phyloP scores from a whole-genome alignment of 1,140 invertebrate genomes.

The Drosophila kepulauana region DNA sequence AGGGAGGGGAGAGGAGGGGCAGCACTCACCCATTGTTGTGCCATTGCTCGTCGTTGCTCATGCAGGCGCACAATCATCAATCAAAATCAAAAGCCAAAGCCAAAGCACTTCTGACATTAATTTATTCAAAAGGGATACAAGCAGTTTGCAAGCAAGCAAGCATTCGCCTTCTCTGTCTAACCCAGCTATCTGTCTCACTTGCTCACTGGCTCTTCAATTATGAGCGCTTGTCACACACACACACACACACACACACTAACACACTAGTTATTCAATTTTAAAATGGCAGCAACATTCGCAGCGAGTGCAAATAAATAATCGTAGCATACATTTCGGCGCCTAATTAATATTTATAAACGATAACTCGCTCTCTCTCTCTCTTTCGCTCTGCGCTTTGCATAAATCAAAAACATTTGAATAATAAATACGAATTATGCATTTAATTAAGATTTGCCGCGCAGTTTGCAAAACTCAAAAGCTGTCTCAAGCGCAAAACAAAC shows the following conservation, averaged over 20 bases:
- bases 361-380: not conserved
- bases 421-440: constrained; percentile 82
- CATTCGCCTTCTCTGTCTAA: not conserved
- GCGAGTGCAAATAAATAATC: constrained; percentile 32
- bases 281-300: constrained; percentile 45
- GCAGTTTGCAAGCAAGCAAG: constrained; percentile 58
- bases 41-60: constrained; percentile 40
- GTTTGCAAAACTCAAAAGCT: constrained; percentile 7
- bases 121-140: constrained; percentile 84
- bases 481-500: constrained; percentile 27
- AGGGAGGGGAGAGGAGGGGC: not conserved
- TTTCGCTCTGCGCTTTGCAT: constrained; percentile 59
- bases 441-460: constrained; percentile 78
- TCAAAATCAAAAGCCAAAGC: constrained; percentile 84
- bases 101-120: constrained; percentile 85
- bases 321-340: constrained; percentile 35
- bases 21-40: constrained; percentile 32
- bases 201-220: constrained; percentile 45
- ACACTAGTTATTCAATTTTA: constrained; percentile 51
- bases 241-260: not conserved
- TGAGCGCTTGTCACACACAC: constrained; percentile 43
- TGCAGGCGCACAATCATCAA: constrained; percentile 80
- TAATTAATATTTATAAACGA: constrained; percentile 78
- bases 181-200: not conserved
- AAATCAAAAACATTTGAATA: constrained; percentile 80